Evolutionary conservation across 2,888 invertebrate genomes (phyloP).

Genomic region (Danaus chrysippus): DNA sequence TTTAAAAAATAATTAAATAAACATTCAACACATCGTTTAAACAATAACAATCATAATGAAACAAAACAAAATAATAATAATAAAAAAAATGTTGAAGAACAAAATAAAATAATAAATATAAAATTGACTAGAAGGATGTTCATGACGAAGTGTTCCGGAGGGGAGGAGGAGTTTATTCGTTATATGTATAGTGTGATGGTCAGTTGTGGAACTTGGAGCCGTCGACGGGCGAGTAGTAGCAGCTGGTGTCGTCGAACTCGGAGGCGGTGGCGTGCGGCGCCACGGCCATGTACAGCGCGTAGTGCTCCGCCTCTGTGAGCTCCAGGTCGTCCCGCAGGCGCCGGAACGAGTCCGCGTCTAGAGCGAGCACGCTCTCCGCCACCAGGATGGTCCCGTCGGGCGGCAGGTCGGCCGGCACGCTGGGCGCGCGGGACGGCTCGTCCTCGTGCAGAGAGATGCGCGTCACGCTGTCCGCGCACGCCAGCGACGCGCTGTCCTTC

Average conservation of each 20-base stretch:
- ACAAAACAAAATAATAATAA: not conserved
- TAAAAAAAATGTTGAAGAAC: not conserved
- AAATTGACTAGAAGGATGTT: too few relatives aligned
- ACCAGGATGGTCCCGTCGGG: constrained; percentile 79
- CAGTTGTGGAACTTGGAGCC: constrained; percentile 81
- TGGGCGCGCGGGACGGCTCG: constrained; percentile 12
- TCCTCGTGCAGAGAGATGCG: constrained; percentile 84
- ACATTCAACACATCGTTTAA: not conserved
- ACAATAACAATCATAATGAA: not conserved
- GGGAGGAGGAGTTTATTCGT: too few relatives aligned
- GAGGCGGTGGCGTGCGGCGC: constrained; percentile 92
- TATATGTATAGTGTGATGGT: too few relatives aligned
- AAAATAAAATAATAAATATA: too few relatives aligned
- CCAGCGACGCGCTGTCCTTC: constrained; percentile 51
- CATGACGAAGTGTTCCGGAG: too few relatives aligned
- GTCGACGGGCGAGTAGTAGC: constrained; percentile 91
- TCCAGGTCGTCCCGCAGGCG: constrained; percentile 80
- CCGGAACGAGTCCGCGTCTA: constrained; percentile 63
- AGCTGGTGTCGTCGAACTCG: constrained; percentile 93
- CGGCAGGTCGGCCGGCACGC: constrained; percentile 54
- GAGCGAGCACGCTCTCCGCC: constrained; percentile 73
- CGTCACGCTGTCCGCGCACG: constrained; percentile 80
- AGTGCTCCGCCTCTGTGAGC: constrained; percentile 92
- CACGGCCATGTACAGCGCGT: constrained; percentile 91
- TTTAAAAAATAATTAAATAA: constrained; percentile 20